These are phyloP conservation scores for Tigriopus californicus DNA, from an alignment of 2,888 invertebrate species.

Conservation along the genomic window DNA sequence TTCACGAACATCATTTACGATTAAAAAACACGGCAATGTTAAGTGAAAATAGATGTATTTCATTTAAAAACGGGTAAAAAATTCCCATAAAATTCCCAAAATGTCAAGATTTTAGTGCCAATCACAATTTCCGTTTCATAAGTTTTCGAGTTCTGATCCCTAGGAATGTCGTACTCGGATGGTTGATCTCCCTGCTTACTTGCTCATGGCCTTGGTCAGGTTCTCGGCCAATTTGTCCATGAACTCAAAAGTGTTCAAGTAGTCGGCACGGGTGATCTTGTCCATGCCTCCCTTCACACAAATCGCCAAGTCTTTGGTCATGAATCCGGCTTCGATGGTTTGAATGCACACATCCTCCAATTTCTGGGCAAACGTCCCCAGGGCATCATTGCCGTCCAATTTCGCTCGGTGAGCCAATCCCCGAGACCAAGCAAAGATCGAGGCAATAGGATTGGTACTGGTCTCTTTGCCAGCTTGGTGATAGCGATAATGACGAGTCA, in stretches of 20 bases:
- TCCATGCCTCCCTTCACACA: conserved; percentile 73
- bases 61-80: too few species aligned
- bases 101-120: too few species aligned
- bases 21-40: too few species aligned
- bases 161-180: too few species aligned
- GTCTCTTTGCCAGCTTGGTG: conserved; percentile 71
- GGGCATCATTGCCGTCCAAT: conserved; percentile 58
- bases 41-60: too few species aligned
- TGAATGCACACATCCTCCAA: conserved; percentile 78
- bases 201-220: conserved; percentile 40
- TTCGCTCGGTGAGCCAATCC: conserved; percentile 85
- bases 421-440: conserved; percentile 95
- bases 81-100: too few species aligned
- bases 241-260: conserved; percentile 91
- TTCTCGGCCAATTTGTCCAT: conserved; percentile 85
- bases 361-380: conserved; percentile 60
- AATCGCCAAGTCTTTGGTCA: conserved; percentile 98
- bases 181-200: too few species aligned
- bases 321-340: conserved; percentile 79
- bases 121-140: too few species aligned
- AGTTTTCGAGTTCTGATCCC: too few species aligned
- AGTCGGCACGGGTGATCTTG: conserved; percentile 52
- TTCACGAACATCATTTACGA: too few species aligned
- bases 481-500: conserved; percentile 56
- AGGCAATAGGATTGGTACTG: conserved; percentile 95